Percentiles rank a stretch among this genome's conserved stretches.
Conservation (phyloP, 2,888 invertebrate genomes). For the Saturnia pavonia region DNA sequence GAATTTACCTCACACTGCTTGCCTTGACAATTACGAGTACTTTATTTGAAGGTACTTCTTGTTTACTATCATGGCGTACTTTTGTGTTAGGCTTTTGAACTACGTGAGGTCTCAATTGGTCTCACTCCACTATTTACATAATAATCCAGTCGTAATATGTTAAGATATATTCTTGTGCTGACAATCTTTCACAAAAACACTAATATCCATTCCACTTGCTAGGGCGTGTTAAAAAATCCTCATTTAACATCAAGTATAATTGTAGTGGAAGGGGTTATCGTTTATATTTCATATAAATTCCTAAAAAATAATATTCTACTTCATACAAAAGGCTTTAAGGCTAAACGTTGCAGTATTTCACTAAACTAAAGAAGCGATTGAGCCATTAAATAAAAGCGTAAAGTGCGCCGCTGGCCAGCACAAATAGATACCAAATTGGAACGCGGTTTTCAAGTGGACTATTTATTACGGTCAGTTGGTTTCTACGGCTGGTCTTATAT, state of each 20-base stretch:
- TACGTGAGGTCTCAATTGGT: neutral
- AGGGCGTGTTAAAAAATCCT: too few species aligned
- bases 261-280: too few species aligned
- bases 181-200: too few species aligned
- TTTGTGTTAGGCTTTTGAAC: neutral
- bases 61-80: conserved; percentile 36
- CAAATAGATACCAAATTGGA: conserved; percentile 17
- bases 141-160: neutral
- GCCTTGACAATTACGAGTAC: conserved; percentile 73
- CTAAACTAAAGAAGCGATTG: conserved; percentile 1
- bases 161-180: too few species aligned
- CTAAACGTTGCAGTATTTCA: conserved; percentile 12
- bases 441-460: conserved; percentile 17
- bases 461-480: conserved; percentile 18
- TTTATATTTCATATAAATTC: too few species aligned
- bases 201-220: too few species aligned
- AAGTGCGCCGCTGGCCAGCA: conserved; percentile 11
- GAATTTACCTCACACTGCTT: conserved; percentile 62
- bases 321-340: neutral
- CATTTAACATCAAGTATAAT: too few species aligned
- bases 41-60: conserved; percentile 63
- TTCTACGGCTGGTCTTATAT: conserved; percentile 1
- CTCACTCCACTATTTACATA: neutral
- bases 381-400: conserved; percentile 19
- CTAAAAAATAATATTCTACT: neutral